Base-by-base conservation (phyloP, 2,797 vertebrate species). In the Aplochiton taeniatus region DNA sequence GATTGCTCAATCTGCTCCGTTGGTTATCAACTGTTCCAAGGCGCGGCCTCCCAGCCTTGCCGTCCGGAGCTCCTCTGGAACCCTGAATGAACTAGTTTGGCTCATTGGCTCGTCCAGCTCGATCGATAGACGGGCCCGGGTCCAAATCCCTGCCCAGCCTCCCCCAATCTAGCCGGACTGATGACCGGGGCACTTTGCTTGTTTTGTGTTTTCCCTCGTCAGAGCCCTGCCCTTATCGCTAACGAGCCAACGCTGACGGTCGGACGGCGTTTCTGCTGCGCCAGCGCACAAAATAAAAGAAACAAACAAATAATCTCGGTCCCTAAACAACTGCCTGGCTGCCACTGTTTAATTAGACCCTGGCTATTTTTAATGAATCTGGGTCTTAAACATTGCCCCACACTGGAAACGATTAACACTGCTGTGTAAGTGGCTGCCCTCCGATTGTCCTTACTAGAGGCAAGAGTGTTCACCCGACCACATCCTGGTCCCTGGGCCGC, bases 401-500 rank as follows among this genome's bases (percentile, higher is more conserved):
- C 72, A 90, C 90, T 87, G 91, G 89, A 94, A 93, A 88, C 87
- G 93, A 93, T 95, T 95, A 96, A 93, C 88, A 92, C 83, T 76
- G 73, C 65, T 65, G 65, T 92, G 91, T 91, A 93, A 92, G 91
- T 87, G 91, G 88, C 88, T 94, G 93, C 88, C 90, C 93, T 91
- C 87, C 90, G 87, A 83, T 73, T 86, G 93, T 95, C 94, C 93
- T 97, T 96, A 95, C 93, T 93, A 89, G 89, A 95, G 94, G 93
- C 93, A 94, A 95, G 91, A 94, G 85, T 61, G 74, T 88, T 89
- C 91, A 91, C 89, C 91, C 91, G 89, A 90, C 86, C 88, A 91
- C 67, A 74, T 76, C 76, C 31, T 16, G 76, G 82, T 87, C 87
- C 89, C 90, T 80, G 77, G 86, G 90, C 94, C 94, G 12, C 87